Evolutionary conservation across 2,797 vertebrate genomes (phyloP).

Genomic region (Lutjanus argentimaculatus): DNA sequence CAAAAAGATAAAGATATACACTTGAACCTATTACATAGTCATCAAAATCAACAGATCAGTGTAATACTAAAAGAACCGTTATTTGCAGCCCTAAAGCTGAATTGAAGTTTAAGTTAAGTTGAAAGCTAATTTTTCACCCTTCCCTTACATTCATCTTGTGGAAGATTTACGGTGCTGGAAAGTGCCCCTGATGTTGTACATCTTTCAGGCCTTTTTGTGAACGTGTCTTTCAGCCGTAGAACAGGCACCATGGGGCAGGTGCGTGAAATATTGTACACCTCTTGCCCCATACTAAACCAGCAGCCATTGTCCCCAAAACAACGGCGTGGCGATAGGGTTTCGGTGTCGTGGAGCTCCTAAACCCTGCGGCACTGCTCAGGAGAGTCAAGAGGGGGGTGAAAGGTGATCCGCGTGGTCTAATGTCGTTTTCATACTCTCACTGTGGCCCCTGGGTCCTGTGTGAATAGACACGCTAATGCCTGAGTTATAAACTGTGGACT

Average conservation of each 20-base stretch:
- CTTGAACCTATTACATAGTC: too few species aligned
- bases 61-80: too few species aligned
- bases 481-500: constrained; percentile 47
- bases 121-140: background rate
- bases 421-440: constrained; percentile 73
- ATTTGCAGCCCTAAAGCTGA: too few species aligned
- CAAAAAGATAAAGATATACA: too few species aligned
- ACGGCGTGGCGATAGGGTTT: constrained; percentile 79
- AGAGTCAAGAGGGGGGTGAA: constrained; percentile 75
- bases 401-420: constrained; percentile 80
- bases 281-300: constrained; percentile 69
- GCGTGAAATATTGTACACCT: constrained; percentile 67
- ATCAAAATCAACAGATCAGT: too few species aligned
- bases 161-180: constrained; percentile 45
- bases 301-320: constrained; percentile 82
- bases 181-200: constrained; percentile 61
- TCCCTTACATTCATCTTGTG: constrained; percentile 10
- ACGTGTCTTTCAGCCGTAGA: constrained; percentile 45
- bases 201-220: constrained; percentile 45
- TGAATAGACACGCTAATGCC: constrained; percentile 66
- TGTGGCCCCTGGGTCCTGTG: constrained; percentile 63
- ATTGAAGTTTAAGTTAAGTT: background rate
- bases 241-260: constrained; percentile 60
- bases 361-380: constrained; percentile 68
- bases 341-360: constrained; percentile 61